Percentiles rank a stretch among this genome's conserved stretches.
Evolutionary conservation across 1,140 invertebrate species (phyloP).

Genomic region (Gonioctena quinquepunctata): DNA sequence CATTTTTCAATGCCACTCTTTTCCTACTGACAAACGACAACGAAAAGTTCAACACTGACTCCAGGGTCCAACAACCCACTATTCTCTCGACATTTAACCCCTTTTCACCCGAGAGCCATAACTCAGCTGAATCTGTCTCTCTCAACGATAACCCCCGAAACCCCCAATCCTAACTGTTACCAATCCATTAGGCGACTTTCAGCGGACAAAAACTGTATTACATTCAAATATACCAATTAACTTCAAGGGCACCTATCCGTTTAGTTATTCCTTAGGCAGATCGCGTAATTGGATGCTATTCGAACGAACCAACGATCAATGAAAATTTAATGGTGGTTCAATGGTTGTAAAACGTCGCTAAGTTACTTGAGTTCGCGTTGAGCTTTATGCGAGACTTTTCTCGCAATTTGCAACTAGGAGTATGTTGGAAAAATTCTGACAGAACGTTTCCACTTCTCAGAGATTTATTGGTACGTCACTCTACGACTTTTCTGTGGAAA

Average conservation of each 20-base stretch:
- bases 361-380: background rate
- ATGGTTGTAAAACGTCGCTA: background rate
- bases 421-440: background rate
- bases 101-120: background rate
- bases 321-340: background rate
- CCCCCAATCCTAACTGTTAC: background rate
- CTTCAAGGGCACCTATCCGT: background rate
- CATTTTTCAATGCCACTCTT: background rate
- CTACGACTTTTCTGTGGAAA: too few relatives aligned
- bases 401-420: background rate
- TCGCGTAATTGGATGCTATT: background rate
- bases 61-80: background rate
- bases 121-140: background rate
- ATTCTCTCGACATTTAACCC: slow-evolving; percentile 5
- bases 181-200: background rate
- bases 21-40: background rate
- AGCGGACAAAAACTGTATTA: background rate
- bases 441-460: background rate
- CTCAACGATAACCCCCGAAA: background rate
- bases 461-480: background rate
- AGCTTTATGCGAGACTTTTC: background rate
- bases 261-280: too few relatives aligned
- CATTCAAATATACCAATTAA: background rate
- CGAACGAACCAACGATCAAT: background rate
- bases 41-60: background rate